These are phyloP conservation scores for Microtus oregoni DNA, from an alignment of 2,113 vertebrate species.

Conservation along the genomic window DNA sequence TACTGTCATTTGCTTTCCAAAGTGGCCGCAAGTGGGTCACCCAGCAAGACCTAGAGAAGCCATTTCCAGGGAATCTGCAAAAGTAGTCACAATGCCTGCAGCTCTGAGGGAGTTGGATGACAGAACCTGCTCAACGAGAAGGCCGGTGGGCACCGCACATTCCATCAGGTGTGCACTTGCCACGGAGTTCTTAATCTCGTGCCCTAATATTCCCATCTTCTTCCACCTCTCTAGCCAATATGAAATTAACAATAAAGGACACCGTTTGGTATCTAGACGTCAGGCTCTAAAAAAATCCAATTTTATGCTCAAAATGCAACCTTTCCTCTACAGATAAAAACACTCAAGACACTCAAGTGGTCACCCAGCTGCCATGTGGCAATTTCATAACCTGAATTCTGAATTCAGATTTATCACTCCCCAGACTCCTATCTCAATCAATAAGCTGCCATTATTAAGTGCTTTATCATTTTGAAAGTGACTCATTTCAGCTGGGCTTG, in stretches of 20 bases:
- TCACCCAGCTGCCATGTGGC: background rate
- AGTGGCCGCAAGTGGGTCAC: background rate
- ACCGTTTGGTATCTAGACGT: background rate
- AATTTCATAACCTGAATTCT: background rate
- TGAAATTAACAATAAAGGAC: conserved; percentile 28
- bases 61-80: background rate
- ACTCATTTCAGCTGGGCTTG: background rate
- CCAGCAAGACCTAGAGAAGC: background rate
- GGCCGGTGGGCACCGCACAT: background rate
- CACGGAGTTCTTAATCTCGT: background rate
- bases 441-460: background rate
- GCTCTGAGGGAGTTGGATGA: background rate
- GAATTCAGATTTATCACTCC: background rate
- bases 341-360: background rate
- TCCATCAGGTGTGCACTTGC: background rate
- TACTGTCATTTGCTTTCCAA: background rate
- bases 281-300: background rate
- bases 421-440: background rate
- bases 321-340: background rate
- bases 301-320: conserved; percentile 11
- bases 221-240: background rate
- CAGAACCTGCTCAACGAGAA: background rate
- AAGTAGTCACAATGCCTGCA: background rate
- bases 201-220: background rate
- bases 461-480: background rate